Base-by-base conservation (phyloP, 2,888 invertebrate genomes). In the Biston betularia region DNA sequence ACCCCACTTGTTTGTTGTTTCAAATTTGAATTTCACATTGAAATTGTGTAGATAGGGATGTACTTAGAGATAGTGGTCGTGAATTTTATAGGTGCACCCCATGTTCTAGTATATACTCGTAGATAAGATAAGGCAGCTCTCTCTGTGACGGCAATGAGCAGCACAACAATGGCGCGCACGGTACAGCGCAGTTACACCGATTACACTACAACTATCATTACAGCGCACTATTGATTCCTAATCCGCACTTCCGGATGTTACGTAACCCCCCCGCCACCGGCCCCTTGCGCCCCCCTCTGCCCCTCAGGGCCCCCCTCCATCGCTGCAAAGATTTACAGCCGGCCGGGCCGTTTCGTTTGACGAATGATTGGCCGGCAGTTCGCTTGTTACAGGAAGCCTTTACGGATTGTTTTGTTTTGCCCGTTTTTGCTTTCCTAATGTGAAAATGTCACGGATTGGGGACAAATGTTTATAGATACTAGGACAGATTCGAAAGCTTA, bases 161-260 rank as follows among this genome's bases (percentile, higher is more conserved):
- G 52, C n/a, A 50, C 50, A 63, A 72, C 73, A 78, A 77, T 70
- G 63, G n/a, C 84, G 88, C 90, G 87, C 89, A 86, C 78, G 83
- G 76, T 80, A 82, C 88, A 84, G 90, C 91, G 90, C 91, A 89
- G 85, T 88, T 83, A 84, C 89, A 73, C 69, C 75, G 86, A 89
- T 89, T 89, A 88, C 90, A 84, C 85, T 87, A 89, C 92, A 93
- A 93, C 93, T 93, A 93, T 93, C 92, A 93, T 93, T 93, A 92
- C 89, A 82, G 88, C 87, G 87, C 91, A 93, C 93, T 93, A 93
- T 93, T 92, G 93, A 93, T 93, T 93, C 93, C 93, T 93, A 93
- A 93, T 93, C 93, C 92, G 93, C 93, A 93, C 93, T 93, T 93
- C 93, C 93, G 91, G 91, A 89, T 89, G 90, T 92, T 92, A 92